Evolutionary conservation across 2,113 vertebrate species (phyloP), one percentile per base, ranked within the genome.

Genomic region (Turdus rufiventris): DNA sequence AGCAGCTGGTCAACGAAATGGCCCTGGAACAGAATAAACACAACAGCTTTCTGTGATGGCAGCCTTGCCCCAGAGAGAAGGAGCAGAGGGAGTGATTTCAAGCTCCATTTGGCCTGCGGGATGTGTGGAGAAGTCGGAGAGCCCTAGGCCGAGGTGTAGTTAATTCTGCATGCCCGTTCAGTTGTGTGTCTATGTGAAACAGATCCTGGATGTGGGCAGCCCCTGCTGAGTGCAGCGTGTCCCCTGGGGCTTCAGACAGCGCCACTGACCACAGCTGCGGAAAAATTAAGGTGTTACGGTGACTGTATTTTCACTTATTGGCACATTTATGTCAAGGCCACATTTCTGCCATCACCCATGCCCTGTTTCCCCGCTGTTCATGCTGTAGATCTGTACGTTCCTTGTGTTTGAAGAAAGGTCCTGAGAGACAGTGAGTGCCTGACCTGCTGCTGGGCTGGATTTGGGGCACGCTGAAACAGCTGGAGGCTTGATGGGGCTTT

Each of bases 1-100:
- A 98, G 88, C 98, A 98, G 95, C 95, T 98, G 83, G 94, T 98
- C 78, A 98, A 95, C 7, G 98, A 98, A 95, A 98, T 98, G 97
- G 96, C 96, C 57, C 96, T 98, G 81, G 97, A 97, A 77, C 97
- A 98, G 68, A 97, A 97, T 53, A 96, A 97, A 63, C 97, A 97
- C 73, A 98, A 98, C 96, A 98, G 95, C 77, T 97, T 97, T 83
- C 91, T 98, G 77, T 97, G 97, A 97, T 89, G 94, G 91, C 85
- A 76, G 57, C 18, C 15, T 42, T 78, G 84, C 28, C 72, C 38
- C 58, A 17, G 18, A 79, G 79, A 74, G 34, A 12, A 66, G 48
- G 73, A 50, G 70, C 0, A 36, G 11, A 40, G 38, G 91, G 82
- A 92, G 91, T 33, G 29, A 85, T 67, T 53, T 57, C 58, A 82